Percentiles rank a stretch among this genome's conserved stretches.
phyloP scores from a whole-genome alignment of 2,797 vertebrate species.

The Chaetophractus vellerosus region DNA sequence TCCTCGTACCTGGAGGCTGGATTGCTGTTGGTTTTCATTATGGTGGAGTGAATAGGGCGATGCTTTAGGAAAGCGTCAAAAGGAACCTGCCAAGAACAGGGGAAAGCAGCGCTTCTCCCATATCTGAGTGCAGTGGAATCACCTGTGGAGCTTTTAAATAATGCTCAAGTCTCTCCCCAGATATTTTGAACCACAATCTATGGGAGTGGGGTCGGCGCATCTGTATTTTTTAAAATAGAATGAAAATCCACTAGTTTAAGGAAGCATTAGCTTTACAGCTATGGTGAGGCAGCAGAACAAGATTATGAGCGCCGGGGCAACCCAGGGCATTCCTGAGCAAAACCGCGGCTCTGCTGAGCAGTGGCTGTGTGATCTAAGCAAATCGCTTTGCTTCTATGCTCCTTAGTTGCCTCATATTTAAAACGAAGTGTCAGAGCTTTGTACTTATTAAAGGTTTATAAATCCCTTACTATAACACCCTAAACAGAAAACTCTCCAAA shows the following conservation, averaged over 20 bases:
- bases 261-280: neutral
- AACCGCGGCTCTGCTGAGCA: neutral
- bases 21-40: neutral
- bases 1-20: accelerated
- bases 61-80: neutral
- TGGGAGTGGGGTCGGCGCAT: neutral
- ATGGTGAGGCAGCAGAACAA: neutral
- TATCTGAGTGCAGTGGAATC: neutral
- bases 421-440: neutral
- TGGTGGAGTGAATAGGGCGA: too few species aligned
- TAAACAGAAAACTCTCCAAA: neutral
- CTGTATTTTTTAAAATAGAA: neutral
- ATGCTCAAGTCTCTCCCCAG: neutral
- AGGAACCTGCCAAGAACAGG: accelerated
- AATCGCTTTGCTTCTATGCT: neutral
- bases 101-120: neutral
- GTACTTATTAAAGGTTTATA: neutral
- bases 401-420: neutral
- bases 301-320: neutral
- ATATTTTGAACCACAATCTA: neutral
- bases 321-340: neutral
- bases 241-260: neutral
- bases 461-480: neutral
- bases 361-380: neutral
- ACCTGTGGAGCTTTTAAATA: neutral